Evolutionary conservation across 2,888 invertebrate genomes (phyloP), one percentile per base, ranked within the genome.

Genomic region (Melanostoma mellinum): DNA sequence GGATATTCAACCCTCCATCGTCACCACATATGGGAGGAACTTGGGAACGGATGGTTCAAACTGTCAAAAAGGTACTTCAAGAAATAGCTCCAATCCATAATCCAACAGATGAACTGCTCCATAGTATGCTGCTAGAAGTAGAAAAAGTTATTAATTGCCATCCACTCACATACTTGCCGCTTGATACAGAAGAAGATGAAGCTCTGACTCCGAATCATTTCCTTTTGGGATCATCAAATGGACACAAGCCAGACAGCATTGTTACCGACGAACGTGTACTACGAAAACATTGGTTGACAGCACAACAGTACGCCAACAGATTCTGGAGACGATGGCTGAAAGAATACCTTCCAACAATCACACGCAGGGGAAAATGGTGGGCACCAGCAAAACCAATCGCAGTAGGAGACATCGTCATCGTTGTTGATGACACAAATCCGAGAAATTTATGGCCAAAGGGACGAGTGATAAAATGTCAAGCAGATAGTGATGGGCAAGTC

Each of bases 341-440:
- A 3, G 52, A 52, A 33, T 52, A 52, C n/a, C 33, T 52, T 8
- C 52, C 52, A n/a, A n/a, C n/a, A n/a, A n/a, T n/a, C n/a, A n/a
- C n/a, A n/a, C n/a, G n/a, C n/a, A n/a, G n/a, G n/a, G n/a, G n/a
- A n/a, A n/a, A n/a, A n/a, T n/a, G n/a, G n/a, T n/a, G n/a, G n/a
- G n/a, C n/a, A n/a, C n/a, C n/a, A n/a, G n/a, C n/a, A n/a, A n/a
- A n/a, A n/a, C n/a, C n/a, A n/a, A n/a, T n/a, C n/a, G n/a, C n/a
- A n/a, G n/a, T n/a, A n/a, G n/a, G n/a, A n/a, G n/a, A n/a, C n/a
- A n/a, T n/a, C n/a, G n/a, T n/a, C n/a, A n/a, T n/a, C n/a, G n/a
- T n/a, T n/a, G n/a, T n/a, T n/a, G n/a, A n/a, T n/a, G n/a, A n/a
- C n/a, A n/a, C n/a, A n/a, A n/a, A n/a, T n/a, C n/a, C n/a, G n/a